Evolutionary conservation across 92 coral and sea anemone species (phyloP).

Genomic region (Parazoanthus darwini): DNA sequence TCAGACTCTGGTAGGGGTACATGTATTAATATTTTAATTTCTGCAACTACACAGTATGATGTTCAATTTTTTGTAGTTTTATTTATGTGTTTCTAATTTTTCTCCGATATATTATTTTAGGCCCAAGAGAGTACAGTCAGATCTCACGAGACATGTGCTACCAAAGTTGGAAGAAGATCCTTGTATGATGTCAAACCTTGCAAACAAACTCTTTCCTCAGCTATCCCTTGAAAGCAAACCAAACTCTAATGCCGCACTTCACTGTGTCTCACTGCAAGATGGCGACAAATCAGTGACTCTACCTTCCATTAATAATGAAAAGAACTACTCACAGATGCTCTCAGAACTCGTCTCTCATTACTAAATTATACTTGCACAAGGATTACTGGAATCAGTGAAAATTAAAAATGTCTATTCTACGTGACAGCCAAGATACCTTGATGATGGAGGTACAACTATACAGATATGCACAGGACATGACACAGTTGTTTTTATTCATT

Average conservation of each 20-base stretch:
- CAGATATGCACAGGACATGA: not conserved
- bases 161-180: slow-evolving; percentile 98
- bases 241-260: slow-evolving; percentile 60
- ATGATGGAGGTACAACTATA: not conserved
- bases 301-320: slow-evolving; percentile 87
- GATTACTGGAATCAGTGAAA: not conserved
- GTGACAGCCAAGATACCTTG: not conserved
- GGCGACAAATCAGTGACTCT: slow-evolving; percentile 85
- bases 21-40: too few species aligned
- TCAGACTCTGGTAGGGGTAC: too few species aligned
- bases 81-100: not conserved
- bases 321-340: slow-evolving; percentile 93
- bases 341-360: slow-evolving; percentile 83
- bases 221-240: slow-evolving; percentile 78
- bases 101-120: slow-evolving; percentile 39
- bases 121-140: slow-evolving; percentile 95
- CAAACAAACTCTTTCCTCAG: slow-evolving; percentile 92
- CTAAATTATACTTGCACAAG: not conserved
- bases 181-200: slow-evolving; percentile 85
- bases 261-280: slow-evolving; percentile 82
- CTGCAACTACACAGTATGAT: too few species aligned
- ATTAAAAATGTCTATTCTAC: not conserved
- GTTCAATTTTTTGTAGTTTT: too few species aligned
- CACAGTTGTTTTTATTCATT: not conserved
- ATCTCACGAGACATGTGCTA: slow-evolving; percentile 61